A percentile compares a stretch with the other conserved stretches of the same genome.
These are phyloP conservation scores for Dipodomys ordii DNA, from an alignment of 2,113 vertebrate genomes.

Conservation along the genomic window DNA sequence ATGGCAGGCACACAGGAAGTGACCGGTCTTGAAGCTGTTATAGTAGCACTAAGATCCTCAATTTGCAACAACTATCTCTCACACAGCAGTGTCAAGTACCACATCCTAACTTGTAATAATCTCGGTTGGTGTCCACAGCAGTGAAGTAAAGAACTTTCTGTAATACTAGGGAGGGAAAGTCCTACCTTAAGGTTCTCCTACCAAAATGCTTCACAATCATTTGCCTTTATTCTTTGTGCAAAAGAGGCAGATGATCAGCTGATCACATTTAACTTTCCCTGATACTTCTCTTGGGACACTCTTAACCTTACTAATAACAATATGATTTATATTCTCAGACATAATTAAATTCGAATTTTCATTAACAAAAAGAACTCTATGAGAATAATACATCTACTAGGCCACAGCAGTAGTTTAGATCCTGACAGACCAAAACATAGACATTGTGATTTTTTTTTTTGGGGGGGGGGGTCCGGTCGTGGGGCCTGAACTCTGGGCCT, in stretches of 20 bases:
- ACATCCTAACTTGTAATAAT: slow-evolving; percentile 66
- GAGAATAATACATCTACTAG: slow-evolving; percentile 5
- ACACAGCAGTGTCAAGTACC: slow-evolving; percentile 47
- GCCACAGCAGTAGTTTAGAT: slow-evolving; percentile 4
- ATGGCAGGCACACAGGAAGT: not conserved
- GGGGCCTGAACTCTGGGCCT: too few relatives aligned
- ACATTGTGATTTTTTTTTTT: not conserved
- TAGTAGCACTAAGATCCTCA: not conserved
- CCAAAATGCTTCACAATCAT: slow-evolving; percentile 66
- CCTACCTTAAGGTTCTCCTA: slow-evolving; percentile 66
- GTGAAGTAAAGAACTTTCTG: slow-evolving; percentile 73
- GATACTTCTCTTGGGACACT: slow-evolving; percentile 30
- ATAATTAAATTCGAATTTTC: not conserved
- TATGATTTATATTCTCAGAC: slow-evolving; percentile 51
- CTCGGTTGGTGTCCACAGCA: slow-evolving; percentile 82
- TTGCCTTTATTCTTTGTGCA: slow-evolving; percentile 70
- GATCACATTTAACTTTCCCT: slow-evolving; percentile 63
- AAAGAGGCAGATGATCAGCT: slow-evolving; percentile 69
- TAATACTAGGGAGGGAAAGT: slow-evolving; percentile 62
- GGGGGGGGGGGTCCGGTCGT: too few relatives aligned
- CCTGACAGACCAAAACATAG: slow-evolving; percentile 1
- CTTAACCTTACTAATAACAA: slow-evolving; percentile 61
- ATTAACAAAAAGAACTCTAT: slow-evolving; percentile 24
- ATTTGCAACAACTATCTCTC: slow-evolving; percentile 8
- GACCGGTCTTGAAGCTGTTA: not conserved